phyloP scores from a whole-genome alignment of 2,888 invertebrate genomes.

The Nysson spinosus region DNA sequence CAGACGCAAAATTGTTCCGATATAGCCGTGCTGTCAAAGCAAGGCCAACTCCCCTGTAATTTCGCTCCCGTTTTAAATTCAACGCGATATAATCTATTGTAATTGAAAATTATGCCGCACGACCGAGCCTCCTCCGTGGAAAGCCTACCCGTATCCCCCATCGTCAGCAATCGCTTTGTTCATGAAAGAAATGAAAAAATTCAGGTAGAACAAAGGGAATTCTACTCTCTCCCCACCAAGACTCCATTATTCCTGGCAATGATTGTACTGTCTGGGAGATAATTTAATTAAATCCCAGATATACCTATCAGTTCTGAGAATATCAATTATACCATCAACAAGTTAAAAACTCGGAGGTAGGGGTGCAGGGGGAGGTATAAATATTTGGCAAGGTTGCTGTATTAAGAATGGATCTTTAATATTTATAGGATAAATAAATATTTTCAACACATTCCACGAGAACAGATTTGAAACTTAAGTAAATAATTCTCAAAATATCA shows the following conservation, averaged over 20 bases:
- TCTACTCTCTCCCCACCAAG: too few species aligned
- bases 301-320: background rate
- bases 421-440: too few species aligned
- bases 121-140: conserved; percentile 55
- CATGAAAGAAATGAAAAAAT: conserved; percentile 57
- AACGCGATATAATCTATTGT: conserved; percentile 67
- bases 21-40: conserved; percentile 39
- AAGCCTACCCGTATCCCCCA: conserved; percentile 38
- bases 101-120: conserved; percentile 71
- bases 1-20: conserved; percentile 3
- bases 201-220: conserved; percentile 43
- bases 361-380: too few species aligned
- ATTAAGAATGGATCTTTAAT: too few species aligned
- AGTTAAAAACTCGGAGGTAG: background rate
- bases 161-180: conserved; percentile 45
- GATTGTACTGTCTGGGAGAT: conserved; percentile 1
- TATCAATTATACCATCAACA: background rate
- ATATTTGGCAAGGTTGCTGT: too few species aligned
- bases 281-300: conserved; percentile 2
- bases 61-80: conserved; percentile 47
- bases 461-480: too few species aligned
- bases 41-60: conserved; percentile 21
- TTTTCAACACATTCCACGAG: too few species aligned
- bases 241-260: conserved; percentile 18
- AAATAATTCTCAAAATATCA: too few species aligned